These are phyloP conservation scores for Enteromius fasciolatus DNA, from an alignment of 2,797 vertebrate genomes.

Conservation along the genomic window DNA sequence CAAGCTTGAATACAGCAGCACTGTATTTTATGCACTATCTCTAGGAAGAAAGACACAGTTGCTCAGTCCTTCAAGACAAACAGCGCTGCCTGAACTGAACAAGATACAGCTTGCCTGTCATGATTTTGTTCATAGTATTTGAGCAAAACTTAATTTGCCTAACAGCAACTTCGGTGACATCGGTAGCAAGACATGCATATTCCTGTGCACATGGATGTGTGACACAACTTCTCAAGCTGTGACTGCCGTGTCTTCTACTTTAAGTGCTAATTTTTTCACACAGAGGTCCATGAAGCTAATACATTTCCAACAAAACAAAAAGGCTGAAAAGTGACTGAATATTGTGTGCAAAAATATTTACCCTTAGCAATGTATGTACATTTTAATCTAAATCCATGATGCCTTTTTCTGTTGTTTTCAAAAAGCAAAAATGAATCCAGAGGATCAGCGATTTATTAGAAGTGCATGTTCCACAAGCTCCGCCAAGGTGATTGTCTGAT, in stretches of 20 bases:
- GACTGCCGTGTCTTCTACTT: background rate
- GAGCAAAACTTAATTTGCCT: conserved; percentile 5
- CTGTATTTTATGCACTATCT: conserved; percentile 4
- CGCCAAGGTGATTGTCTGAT: background rate
- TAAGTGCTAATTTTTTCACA: background rate
- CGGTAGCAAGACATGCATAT: background rate
- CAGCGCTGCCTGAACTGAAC: conserved; percentile 24
- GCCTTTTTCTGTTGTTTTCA: background rate
- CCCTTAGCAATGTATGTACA: background rate
- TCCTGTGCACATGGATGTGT: background rate
- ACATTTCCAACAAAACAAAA: background rate
- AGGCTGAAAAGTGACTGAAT: background rate
- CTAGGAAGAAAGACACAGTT: conserved; percentile 20
- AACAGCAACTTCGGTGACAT: conserved; percentile 4
- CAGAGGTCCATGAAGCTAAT: background rate
- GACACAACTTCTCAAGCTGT: background rate
- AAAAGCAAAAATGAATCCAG: background rate
- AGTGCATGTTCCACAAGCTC: background rate
- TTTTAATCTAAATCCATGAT: background rate
- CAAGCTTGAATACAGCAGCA: conserved; percentile 4
- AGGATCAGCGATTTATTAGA: background rate
- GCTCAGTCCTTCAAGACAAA: conserved; percentile 19
- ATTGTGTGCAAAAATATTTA: background rate
- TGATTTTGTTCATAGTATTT: conserved; percentile 23
- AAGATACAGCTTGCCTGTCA: conserved; percentile 43